Evolutionary conservation across 2,113 vertebrate genomes (phyloP).

Genomic region (Alectura lathami): DNA sequence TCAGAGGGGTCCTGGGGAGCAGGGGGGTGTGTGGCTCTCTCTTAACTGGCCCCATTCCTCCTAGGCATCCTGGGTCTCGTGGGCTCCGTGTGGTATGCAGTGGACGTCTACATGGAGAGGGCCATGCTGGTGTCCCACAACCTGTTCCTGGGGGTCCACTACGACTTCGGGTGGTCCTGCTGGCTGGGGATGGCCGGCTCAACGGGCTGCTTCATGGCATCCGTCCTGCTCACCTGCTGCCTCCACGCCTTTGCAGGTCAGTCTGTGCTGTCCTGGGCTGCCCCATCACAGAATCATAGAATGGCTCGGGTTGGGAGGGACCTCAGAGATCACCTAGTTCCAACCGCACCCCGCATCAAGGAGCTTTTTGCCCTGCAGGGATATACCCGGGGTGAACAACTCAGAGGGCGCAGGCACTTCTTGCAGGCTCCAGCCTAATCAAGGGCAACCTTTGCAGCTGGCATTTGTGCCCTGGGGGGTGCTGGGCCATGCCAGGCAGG

Average conservation of each 20-base stretch:
- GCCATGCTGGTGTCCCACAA: constrained; percentile 55
- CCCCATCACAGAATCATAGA: too few species aligned
- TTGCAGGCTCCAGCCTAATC: background rate
- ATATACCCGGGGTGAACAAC: background rate
- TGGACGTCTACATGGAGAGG: constrained; percentile 74
- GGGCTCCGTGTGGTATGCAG: constrained; percentile 75
- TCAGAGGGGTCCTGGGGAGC: background rate
- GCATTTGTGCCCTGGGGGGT: background rate
- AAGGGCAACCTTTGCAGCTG: background rate
- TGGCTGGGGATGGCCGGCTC: constrained; percentile 79
- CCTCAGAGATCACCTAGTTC: too few species aligned
- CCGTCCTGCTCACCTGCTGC: constrained; percentile 70
- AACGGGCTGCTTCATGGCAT: constrained; percentile 40
- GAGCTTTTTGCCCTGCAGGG: background rate
- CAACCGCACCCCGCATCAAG: background rate
- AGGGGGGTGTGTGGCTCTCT: fast-evolving
- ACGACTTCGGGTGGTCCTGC: constrained; percentile 79
- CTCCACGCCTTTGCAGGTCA: constrained; percentile 60
- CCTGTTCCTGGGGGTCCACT: constrained; percentile 74
- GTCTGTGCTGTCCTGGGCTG: background rate
- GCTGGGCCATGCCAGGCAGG: background rate
- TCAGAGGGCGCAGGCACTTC: background rate
- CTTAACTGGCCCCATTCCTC: background rate
- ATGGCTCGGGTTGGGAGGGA: too few species aligned
- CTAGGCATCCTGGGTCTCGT: constrained; percentile 73